Evolutionary conservation across 2,797 vertebrate species (phyloP), one percentile per base, ranked within the genome.

Genomic region (Nyctibius grandis): DNA sequence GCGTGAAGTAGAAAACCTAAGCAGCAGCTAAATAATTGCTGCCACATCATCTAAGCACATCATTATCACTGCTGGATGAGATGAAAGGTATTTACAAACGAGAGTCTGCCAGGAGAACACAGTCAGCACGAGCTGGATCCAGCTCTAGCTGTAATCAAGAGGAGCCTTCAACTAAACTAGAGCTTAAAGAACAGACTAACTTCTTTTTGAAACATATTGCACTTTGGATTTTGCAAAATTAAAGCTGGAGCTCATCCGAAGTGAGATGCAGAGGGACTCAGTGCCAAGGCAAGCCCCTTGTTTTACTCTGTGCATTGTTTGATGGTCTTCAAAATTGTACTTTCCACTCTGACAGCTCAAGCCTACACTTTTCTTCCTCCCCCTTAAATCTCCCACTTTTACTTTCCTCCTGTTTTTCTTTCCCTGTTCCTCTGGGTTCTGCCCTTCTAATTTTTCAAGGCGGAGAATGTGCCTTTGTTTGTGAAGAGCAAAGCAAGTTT

Each of bases 81-180:
- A 95, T 85, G 72, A 93, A 83, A 92, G 77, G 74, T 65, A 93
- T 79, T 92, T 85, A 61, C 85, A 91, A 36, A 81, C 70, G 72
- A 94, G 53, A 81, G 77, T 31, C 85, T 96, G 92, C 76, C 94
- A 96, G 95, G 65, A 83, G 97, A 96, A 93, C 42, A 70, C 31
- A 91, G 86, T 84, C 76, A 91, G 69, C 86, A 47, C 60, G 63
- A 70, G 75, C 81, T 89, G 92, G 78, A 92, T 81, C 85, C 73
- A 84, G 79, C 83, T 95, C 88, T 85, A 96, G 89, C 76, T 95
- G 93, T 91, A 96, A 96, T 91, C 92, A 94, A 91, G 91, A 90
- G 95, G 74, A 93, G 74, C 80, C 88, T 94, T 94, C 79, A 93
- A 65, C 69, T 81, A 50, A 72, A 60, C 9, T 29, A 61, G 47